A percentile compares a stretch with the other conserved stretches of the same genome.
Conservation (phyloP, 2,113 vertebrate genomes). For the Spizaetus ornatus region DNA sequence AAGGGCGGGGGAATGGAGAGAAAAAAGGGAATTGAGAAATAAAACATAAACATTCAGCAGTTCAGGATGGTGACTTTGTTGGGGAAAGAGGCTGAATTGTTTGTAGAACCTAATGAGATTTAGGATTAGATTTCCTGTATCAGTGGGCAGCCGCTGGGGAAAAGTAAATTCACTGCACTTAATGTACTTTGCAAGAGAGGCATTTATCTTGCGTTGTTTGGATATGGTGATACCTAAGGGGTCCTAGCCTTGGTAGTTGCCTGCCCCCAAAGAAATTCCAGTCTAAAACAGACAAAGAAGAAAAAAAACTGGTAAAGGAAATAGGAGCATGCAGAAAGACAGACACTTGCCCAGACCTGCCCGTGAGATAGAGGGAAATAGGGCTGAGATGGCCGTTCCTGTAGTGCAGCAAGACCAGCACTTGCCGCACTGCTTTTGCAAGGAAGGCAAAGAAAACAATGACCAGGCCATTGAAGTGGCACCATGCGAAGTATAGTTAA, state of each 20-base stretch:
- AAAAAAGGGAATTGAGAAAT: slow-evolving; percentile 30
- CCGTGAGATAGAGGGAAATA: background rate
- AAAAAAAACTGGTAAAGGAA: background rate
- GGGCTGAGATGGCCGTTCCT: background rate
- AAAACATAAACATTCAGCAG: slow-evolving; percentile 47
- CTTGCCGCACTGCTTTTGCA: background rate
- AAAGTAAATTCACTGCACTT: slow-evolving; percentile 56
- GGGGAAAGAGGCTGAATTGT: slow-evolving; percentile 44
- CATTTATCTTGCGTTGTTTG: slow-evolving; percentile 5
- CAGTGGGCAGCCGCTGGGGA: slow-evolving; percentile 55
- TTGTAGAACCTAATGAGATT: slow-evolving; percentile 65
- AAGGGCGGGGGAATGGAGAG: background rate
- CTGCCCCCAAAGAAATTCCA: background rate
- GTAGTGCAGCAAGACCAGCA: background rate
- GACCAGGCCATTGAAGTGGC: background rate
- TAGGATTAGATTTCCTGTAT: slow-evolving; percentile 63
- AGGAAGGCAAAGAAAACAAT: background rate
- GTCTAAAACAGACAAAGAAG: background rate
- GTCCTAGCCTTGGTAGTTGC: background rate
- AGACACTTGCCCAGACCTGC: background rate
- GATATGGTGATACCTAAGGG: background rate
- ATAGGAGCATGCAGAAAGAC: background rate
- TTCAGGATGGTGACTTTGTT: slow-evolving; percentile 42
- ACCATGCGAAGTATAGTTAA: fast-evolving
- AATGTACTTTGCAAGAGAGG: slow-evolving; percentile 12